Percentiles rank a stretch among this genome's conserved stretches.
phyloP scores from a whole-genome alignment of 2,113 vertebrate species.

The Chloebia gouldiae region DNA sequence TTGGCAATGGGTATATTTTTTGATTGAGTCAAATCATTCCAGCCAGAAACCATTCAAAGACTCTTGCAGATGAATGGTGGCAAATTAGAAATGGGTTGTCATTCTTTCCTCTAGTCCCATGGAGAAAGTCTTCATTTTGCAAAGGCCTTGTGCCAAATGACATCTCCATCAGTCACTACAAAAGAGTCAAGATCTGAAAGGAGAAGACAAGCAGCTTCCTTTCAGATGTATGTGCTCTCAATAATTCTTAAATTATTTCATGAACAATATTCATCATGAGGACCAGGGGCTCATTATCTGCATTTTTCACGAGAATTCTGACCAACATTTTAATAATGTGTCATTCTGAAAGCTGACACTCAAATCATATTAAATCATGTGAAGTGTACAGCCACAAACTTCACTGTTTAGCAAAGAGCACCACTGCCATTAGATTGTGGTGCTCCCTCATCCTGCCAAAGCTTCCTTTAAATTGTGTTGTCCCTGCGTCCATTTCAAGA shows the following conservation, averaged over 20 bases:
- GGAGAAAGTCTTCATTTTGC: not conserved
- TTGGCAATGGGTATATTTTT: not conserved
- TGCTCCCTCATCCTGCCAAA: not conserved
- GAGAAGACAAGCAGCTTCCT: not conserved
- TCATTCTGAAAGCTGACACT: not conserved
- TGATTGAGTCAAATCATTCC: not conserved
- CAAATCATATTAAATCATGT: not conserved
- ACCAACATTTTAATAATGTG: not conserved
- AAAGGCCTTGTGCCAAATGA: not conserved
- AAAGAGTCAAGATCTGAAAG: not conserved
- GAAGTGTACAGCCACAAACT: not conserved
- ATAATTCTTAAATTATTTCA: not conserved
- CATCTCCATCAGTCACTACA: not conserved
- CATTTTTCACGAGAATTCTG: slow-evolving; percentile 1
- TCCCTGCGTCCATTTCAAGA: not conserved
- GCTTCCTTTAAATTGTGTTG: not conserved
- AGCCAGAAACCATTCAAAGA: not conserved
- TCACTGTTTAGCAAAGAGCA: not conserved
- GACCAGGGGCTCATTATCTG: not conserved
- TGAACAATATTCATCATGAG: not conserved
- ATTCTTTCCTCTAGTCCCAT: not conserved
- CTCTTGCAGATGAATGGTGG: not conserved
- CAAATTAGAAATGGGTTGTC: not conserved
- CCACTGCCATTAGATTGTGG: not conserved
- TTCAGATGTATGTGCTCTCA: not conserved